Evolutionary conservation across 2,888 invertebrate genomes (phyloP).

Genomic region (Coleophora flavipennella): DNA sequence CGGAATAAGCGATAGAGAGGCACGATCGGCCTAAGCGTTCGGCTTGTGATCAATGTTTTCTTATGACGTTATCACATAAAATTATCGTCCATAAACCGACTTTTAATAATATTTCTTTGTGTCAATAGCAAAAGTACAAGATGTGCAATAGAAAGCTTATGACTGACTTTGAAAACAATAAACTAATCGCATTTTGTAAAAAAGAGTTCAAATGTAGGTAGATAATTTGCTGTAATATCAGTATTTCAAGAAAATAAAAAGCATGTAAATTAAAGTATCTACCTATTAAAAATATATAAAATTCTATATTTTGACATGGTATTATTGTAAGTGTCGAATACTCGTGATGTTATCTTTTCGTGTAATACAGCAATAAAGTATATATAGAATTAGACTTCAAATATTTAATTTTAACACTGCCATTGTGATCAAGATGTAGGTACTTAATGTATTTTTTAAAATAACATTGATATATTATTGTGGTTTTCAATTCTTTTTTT

Average conservation of each 20-base stretch:
- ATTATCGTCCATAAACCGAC: no score
- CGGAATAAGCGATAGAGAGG: no score
- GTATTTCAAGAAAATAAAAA: background rate
- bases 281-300: constrained; percentile 1
- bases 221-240: constrained; percentile 46
- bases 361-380: constrained; percentile 6
- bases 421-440: constrained; percentile 46
- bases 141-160: no score
- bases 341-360: constrained; percentile 16
- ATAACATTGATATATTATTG: no score
- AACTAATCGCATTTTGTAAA: constrained; percentile 17
- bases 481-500: no score
- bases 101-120: no score
- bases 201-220: constrained; percentile 44
- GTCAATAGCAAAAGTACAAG: no score
- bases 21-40: no score
- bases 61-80: no score
- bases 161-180: constrained; percentile 2
- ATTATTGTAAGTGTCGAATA: constrained; percentile 25
- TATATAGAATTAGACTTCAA: constrained; percentile 8
- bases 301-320: constrained; percentile 8
- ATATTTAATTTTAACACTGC: constrained; percentile 15
- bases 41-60: no score
- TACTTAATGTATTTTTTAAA: constrained; percentile 44
- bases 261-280: background rate